Conservation (phyloP, 2,888 invertebrate species). For the Xestoiulus laeticollis region DNA sequence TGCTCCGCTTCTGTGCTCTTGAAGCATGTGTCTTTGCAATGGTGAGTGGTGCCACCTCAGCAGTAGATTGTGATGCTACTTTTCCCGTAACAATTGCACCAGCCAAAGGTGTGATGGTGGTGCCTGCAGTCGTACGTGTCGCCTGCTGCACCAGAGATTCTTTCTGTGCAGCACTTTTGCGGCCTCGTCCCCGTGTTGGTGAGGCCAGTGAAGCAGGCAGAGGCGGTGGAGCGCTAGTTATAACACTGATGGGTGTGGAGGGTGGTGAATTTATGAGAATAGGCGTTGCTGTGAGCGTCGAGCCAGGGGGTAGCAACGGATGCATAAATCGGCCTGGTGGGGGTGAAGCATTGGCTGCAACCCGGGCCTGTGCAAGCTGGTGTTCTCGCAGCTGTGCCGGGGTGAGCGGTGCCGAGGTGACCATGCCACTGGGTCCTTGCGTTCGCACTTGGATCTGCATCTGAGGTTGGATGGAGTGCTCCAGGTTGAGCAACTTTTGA, state of each 20-base stretch:
- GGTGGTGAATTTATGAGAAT: conserved; percentile 1
- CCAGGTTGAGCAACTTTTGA: conserved; percentile 44
- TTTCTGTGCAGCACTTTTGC: neutral
- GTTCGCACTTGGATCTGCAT: conserved; percentile 51
- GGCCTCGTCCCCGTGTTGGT: neutral
- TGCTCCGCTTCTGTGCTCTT: conserved; percentile 45
- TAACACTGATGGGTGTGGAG: neutral
- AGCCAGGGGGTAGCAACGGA: conserved; percentile 44
- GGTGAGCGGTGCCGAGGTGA: conserved; percentile 47
- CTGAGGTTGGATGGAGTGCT: conserved; percentile 51
- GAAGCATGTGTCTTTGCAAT: neutral
- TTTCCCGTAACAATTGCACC: neutral
- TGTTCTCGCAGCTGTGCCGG: conserved; percentile 50
- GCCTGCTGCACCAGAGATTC: neutral
- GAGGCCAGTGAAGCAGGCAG: neutral
- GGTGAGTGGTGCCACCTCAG: neutral
- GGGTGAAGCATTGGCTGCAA: neutral
- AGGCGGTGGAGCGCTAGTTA: neutral
- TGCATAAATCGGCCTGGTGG: conserved; percentile 11
- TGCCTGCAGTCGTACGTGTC: neutral
- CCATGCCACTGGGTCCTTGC: conserved; percentile 31
- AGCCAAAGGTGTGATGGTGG: conserved; percentile 8
- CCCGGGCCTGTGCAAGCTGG: conserved; percentile 36
- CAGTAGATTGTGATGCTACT: neutral
- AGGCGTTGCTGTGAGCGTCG: conserved; percentile 34